Conservation (phyloP, 2,888 invertebrate species). For the Lymantria monacha region DNA sequence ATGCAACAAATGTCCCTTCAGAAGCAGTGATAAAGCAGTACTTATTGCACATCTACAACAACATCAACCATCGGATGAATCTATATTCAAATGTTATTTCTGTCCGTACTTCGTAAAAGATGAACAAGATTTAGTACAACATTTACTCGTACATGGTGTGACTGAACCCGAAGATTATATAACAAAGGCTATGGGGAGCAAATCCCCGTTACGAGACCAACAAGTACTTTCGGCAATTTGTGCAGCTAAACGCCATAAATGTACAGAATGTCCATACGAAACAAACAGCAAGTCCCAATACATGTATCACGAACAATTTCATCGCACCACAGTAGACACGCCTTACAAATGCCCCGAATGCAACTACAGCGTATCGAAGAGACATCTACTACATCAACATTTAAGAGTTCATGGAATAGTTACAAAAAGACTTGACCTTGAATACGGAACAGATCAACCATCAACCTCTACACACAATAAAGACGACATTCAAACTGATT, state of each 20-base stretch:
- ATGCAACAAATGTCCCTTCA: slow-evolving; percentile 89
- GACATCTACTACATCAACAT: slow-evolving; percentile 92
- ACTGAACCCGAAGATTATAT: slow-evolving; percentile 82
- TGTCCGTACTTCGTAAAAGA: slow-evolving; percentile 90
- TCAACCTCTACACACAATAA: slow-evolving; percentile 40
- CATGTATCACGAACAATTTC: slow-evolving; percentile 93
- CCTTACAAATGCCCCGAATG: slow-evolving; percentile 92
- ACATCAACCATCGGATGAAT: slow-evolving; percentile 86
- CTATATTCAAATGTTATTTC: slow-evolving; percentile 89
- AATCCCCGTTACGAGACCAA: slow-evolving; percentile 53
- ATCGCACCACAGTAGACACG: slow-evolving; percentile 85
- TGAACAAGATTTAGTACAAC: slow-evolving; percentile 86
- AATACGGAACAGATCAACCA: slow-evolving; percentile 64
- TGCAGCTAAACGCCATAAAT: slow-evolving; percentile 86
- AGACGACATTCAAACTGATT: slow-evolving; percentile 40
- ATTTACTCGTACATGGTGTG: slow-evolving; percentile 85
- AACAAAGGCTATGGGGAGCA: slow-evolving; percentile 67
- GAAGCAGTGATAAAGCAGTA: slow-evolving; percentile 79
- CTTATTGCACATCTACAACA: slow-evolving; percentile 86
- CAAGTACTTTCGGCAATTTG: slow-evolving; percentile 36
- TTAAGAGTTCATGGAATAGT: slow-evolving; percentile 87
- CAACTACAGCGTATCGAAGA: slow-evolving; percentile 91
- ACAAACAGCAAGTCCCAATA: slow-evolving; percentile 93
- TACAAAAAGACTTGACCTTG: slow-evolving; percentile 65
- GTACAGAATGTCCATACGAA: slow-evolving; percentile 91